phyloP scores from a whole-genome alignment of 2,113 vertebrate genomes.

The Coturnix japonica region DNA sequence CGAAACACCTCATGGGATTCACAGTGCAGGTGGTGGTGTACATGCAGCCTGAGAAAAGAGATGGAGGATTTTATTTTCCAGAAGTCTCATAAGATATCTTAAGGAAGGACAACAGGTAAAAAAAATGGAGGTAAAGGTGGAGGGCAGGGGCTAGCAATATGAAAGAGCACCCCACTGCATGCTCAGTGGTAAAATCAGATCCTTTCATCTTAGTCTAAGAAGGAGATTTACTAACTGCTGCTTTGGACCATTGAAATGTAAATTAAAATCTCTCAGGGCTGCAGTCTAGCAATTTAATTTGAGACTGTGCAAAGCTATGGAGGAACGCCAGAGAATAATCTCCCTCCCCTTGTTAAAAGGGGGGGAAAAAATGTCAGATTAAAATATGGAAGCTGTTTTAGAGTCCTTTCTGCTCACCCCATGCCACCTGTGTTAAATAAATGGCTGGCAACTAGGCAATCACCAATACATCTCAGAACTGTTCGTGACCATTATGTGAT shows the following conservation, averaged over 20 bases:
- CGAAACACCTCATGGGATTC: neutral
- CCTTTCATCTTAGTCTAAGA: neutral
- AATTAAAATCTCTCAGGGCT: slow-evolving; percentile 34
- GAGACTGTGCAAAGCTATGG: neutral
- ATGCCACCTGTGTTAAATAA: neutral
- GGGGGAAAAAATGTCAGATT: neutral
- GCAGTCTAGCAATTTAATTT: slow-evolving; percentile 28
- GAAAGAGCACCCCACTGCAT: neutral
- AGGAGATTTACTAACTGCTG: slow-evolving; percentile 8
- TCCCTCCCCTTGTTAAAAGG: neutral
- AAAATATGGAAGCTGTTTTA: neutral
- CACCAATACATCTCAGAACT: neutral
- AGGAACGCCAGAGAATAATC: slow-evolving; percentile 17
- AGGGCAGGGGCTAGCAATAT: neutral
- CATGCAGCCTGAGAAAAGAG: neutral
- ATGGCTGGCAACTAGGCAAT: neutral
- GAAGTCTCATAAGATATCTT: neutral
- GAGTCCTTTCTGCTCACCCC: neutral
- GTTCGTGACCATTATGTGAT: neutral
- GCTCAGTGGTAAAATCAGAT: slow-evolving; percentile 32
- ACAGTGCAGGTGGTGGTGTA: slow-evolving; percentile 2
- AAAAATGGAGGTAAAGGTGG: neutral
- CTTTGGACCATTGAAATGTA: slow-evolving; percentile 28
- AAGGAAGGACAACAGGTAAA: slow-evolving; percentile 34
- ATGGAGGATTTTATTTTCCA: slow-evolving; percentile 22